A percentile compares a stretch with the other conserved stretches of the same genome.
phyloP scores from a whole-genome alignment of 2,113 vertebrate species.

The Stegostoma tigrinum region DNA sequence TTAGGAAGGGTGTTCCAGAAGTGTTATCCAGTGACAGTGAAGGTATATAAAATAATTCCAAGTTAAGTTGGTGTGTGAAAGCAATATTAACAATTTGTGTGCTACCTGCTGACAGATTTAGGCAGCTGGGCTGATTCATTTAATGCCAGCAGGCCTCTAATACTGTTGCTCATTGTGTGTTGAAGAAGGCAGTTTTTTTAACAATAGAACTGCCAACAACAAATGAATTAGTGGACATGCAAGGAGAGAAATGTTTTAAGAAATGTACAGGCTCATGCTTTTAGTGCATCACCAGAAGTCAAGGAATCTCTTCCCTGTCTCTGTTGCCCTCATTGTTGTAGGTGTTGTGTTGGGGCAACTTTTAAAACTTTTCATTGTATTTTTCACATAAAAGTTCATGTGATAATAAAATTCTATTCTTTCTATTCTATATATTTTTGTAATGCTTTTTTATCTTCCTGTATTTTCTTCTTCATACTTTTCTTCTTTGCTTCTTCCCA shows the following conservation, averaged over 20 bases:
- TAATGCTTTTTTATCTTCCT: neutral
- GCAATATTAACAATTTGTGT: neutral
- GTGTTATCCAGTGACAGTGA: too few species aligned
- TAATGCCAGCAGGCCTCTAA: neutral
- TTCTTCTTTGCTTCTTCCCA: neutral
- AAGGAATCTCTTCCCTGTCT: neutral
- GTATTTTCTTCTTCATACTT: neutral
- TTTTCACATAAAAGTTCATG: too few species aligned
- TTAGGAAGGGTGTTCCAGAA: too few species aligned
- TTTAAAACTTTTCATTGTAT: too few species aligned
- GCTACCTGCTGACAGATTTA: neutral
- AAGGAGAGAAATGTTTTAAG: neutral
- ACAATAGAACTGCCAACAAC: neutral
- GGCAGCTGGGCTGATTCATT: neutral
- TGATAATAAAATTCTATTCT: too few species aligned
- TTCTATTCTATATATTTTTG: neutral
- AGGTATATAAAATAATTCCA: too few species aligned
- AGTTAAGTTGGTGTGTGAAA: neutral
- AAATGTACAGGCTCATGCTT: neutral
- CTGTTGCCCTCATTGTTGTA: neutral
- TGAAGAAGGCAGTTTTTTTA: neutral
- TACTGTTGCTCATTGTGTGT: neutral
- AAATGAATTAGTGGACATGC: neutral
- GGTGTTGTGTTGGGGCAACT: too few species aligned
- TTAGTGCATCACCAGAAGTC: neutral